These are phyloP conservation scores for Oikopleura vanhoeffeni DNA, from an alignment of 23 tunicate genomes.

Conservation along the genomic window DNA sequence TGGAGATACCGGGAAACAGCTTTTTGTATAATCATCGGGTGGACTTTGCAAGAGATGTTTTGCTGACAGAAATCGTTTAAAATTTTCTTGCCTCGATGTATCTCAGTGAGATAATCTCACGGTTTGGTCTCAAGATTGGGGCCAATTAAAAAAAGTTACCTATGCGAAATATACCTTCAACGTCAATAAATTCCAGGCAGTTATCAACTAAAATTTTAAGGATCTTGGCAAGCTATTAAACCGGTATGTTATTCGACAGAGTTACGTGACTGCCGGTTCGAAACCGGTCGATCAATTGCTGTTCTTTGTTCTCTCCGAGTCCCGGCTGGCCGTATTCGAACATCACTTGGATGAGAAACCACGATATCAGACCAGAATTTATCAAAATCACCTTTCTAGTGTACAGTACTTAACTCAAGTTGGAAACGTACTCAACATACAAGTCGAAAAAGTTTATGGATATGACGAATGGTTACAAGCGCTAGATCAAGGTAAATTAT, in stretches of 20 bases:
- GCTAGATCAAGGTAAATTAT: constrained; percentile 33
- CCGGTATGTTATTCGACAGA: not conserved
- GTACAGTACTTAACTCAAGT: constrained; percentile 56
- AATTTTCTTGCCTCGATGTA: too few species aligned
- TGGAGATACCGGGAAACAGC: too few species aligned
- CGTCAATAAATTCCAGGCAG: not conserved
- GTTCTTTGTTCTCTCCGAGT: constrained; percentile 26
- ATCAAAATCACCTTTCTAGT: constrained; percentile 20
- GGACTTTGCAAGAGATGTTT: too few species aligned
- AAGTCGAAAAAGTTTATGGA: constrained; percentile 35
- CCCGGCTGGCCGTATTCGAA: constrained; percentile 51
- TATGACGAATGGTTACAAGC: constrained; percentile 54
- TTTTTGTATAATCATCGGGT: too few species aligned
- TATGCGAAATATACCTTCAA: too few species aligned
- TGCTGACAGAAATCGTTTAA: not conserved
- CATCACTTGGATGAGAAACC: constrained; percentile 81
- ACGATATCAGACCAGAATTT: constrained; percentile 22
- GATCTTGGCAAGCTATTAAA: not conserved
- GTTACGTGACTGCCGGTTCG: not conserved
- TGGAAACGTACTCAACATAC: constrained; percentile 47
- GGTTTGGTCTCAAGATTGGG: too few species aligned
- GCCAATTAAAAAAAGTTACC: too few species aligned
- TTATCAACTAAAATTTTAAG: not conserved
- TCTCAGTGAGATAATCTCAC: too few species aligned
- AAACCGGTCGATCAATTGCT: not conserved